Evolutionary conservation across 2,113 vertebrate species (phyloP).

Genomic region (Sceloporus tristichus): DNA sequence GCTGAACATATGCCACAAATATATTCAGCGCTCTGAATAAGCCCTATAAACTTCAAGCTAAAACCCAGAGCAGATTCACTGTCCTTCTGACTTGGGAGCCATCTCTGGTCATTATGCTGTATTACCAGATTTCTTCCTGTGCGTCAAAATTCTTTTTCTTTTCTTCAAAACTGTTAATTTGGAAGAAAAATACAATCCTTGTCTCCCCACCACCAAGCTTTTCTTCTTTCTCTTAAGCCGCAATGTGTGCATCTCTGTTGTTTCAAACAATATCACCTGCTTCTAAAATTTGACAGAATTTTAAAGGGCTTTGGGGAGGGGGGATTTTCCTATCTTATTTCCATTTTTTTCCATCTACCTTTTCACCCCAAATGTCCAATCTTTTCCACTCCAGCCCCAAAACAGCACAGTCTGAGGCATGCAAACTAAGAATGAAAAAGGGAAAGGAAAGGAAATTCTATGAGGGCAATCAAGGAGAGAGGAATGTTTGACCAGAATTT

Average conservation of each 20-base stretch:
- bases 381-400: neutral
- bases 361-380: neutral
- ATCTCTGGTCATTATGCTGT: too few species aligned
- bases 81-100: too few species aligned
- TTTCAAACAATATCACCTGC: too few species aligned
- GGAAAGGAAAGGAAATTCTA: neutral
- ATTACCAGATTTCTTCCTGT: neutral
- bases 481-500: neutral
- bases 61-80: too few species aligned
- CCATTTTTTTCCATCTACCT: neutral
- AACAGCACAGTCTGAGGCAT: neutral
- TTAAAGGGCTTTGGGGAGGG: too few species aligned
- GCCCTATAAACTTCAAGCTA: too few species aligned
- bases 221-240: neutral
- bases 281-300: neutral
- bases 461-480: neutral
- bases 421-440: neutral
- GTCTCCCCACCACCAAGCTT: too few species aligned
- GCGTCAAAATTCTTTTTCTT: neutral
- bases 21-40: too few species aligned
- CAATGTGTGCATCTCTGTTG: neutral
- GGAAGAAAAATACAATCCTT: neutral
- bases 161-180: neutral
- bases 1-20: too few species aligned
- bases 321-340: neutral